These are phyloP conservation scores for Zosterops lateralis DNA, from an alignment of 2,113 vertebrate genomes.

Conservation along the genomic window DNA sequence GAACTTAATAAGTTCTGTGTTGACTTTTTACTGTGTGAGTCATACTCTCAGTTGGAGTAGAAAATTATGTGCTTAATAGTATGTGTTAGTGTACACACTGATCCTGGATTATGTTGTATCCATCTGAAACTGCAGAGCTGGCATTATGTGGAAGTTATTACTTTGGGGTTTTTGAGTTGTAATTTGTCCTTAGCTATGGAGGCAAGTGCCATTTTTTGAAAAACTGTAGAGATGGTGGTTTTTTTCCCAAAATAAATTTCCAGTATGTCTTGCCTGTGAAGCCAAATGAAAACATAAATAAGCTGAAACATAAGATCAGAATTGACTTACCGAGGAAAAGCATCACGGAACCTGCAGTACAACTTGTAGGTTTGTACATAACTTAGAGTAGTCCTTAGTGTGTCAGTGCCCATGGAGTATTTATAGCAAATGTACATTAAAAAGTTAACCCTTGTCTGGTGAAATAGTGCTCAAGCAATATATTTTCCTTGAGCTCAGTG, in stretches of 20 bases:
- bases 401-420: background rate
- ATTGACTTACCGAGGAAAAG: background rate
- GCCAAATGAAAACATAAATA: background rate
- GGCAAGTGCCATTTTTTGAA: background rate
- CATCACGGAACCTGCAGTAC: background rate
- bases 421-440: background rate
- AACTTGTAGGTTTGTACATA: background rate
- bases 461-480: background rate
- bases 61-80: background rate
- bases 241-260: background rate
- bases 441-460: background rate
- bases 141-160: background rate
- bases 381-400: background rate
- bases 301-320: background rate
- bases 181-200: background rate
- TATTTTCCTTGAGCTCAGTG: background rate
- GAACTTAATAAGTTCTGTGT: background rate
- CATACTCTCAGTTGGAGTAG: background rate
- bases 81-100: fast-evolving
- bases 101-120: background rate
- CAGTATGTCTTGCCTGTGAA: background rate
- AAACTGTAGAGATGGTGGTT: background rate
- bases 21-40: background rate
- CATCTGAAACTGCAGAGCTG: background rate
- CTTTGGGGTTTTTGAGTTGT: background rate